These are phyloP conservation scores for Caloenas nicobarica DNA, from an alignment of 2,113 vertebrate genomes.

Conservation along the genomic window DNA sequence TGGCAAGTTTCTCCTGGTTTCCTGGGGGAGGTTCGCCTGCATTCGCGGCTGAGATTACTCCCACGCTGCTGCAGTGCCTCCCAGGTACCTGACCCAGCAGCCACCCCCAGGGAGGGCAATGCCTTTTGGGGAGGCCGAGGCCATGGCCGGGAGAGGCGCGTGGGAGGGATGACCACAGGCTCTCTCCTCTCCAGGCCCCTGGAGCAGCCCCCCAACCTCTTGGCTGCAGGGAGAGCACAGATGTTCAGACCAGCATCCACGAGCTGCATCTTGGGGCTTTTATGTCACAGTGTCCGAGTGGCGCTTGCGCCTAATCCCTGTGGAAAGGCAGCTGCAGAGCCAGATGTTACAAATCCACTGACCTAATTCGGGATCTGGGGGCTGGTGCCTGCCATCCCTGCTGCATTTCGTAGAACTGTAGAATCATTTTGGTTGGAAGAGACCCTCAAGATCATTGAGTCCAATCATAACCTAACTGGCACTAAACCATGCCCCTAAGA, in stretches of 20 bases:
- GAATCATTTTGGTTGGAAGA: no score
- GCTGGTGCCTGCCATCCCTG: neutral
- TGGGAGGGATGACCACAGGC: accelerated
- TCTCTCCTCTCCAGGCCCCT: accelerated
- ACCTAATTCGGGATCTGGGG: neutral
- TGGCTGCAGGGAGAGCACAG: neutral
- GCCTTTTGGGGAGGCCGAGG: neutral
- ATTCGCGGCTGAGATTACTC: neutral
- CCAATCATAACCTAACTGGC: no score
- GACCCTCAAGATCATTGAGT: no score
- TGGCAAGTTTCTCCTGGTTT: neutral
- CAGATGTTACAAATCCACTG: neutral
- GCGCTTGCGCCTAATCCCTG: neutral
- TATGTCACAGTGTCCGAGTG: accelerated
- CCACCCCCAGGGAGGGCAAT: neutral
- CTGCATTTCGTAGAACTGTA: neutral
- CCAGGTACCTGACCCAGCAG: neutral
- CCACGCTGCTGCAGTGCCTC: accelerated
- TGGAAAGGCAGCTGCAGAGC: accelerated
- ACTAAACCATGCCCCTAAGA: no score
- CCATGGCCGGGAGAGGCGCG: accelerated
- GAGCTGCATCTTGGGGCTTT: accelerated
- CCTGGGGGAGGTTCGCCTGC: neutral
- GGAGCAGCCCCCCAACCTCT: neutral
- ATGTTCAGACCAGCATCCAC: neutral